Conservation (phyloP, 2,888 invertebrate species). For the Strigamia transsilvanica region DNA sequence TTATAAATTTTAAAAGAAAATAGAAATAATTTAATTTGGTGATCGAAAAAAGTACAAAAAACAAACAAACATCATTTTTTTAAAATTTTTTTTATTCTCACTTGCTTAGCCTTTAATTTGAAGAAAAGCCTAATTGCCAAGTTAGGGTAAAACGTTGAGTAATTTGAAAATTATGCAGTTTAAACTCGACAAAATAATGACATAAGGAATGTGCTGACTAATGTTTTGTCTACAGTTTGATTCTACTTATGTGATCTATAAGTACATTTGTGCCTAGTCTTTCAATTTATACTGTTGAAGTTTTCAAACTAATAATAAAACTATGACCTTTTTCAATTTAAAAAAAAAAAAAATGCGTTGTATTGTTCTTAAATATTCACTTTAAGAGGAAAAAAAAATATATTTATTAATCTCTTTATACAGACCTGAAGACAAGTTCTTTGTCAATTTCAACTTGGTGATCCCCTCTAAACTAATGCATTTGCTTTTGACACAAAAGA, state of each 20-base stretch:
- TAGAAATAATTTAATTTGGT: not conserved
- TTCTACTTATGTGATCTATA: conserved; percentile 6
- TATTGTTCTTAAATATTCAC: not conserved
- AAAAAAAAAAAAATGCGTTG: not conserved
- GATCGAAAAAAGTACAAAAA: not conserved
- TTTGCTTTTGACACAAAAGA: conserved; percentile 17
- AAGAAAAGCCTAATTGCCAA: not conserved
- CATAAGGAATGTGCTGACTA: conserved; percentile 27
- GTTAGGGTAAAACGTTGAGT: conserved; percentile 4
- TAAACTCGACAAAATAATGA: conserved; percentile 24
- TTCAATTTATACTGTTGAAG: conserved; percentile 25
- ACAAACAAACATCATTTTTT: not conserved
- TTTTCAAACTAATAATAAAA: conserved; percentile 18
- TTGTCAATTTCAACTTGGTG: conserved; percentile 16
- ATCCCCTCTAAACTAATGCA: not conserved
- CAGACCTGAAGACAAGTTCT: conserved; percentile 14
- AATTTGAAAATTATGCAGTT: conserved; percentile 15
- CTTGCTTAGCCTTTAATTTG: not conserved
- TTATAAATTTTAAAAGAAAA: too few species aligned
- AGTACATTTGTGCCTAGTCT: conserved; percentile 32
- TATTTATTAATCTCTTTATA: not conserved
- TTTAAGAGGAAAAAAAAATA: not conserved
- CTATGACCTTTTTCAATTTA: not conserved
- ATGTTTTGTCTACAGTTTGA: conserved; percentile 33
- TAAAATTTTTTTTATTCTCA: not conserved